Evolutionary conservation across 2,113 vertebrate genomes (phyloP).

Genomic region (Vulpes vulpes): DNA sequence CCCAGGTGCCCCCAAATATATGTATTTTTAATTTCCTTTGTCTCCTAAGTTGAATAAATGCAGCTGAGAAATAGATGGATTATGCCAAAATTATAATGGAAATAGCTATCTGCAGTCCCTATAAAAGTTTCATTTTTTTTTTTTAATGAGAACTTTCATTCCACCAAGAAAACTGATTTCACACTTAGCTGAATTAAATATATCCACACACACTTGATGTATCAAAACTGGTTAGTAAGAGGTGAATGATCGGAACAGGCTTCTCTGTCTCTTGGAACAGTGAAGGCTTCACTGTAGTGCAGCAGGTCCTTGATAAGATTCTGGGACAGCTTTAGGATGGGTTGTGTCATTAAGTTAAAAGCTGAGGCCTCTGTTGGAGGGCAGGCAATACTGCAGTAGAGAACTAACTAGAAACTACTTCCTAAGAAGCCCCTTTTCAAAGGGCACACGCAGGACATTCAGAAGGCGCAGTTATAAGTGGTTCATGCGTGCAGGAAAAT

Average conservation of each 20-base stretch:
- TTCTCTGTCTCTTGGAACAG: constrained; percentile 32
- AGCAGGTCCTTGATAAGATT: constrained; percentile 30
- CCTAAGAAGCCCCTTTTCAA: not conserved
- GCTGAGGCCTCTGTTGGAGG: not conserved
- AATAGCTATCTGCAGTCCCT: constrained; percentile 21
- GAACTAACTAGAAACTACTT: not conserved
- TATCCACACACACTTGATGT: constrained; percentile 6
- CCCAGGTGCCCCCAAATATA: not conserved
- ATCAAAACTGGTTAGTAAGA: constrained; percentile 68
- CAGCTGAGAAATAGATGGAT: not conserved
- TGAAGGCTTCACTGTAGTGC: constrained; percentile 15
- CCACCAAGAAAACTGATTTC: constrained; percentile 62
- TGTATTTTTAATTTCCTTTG: constrained; percentile 55
- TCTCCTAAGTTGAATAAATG: constrained; percentile 54
- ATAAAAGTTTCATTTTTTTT: constrained; percentile 49
- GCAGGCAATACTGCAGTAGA: not conserved
- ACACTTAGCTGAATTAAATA: constrained; percentile 64
- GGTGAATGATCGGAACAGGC: constrained; percentile 47
- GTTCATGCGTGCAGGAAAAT: not conserved
- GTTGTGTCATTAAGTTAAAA: not conserved
- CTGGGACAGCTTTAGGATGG: not conserved
- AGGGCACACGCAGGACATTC: not conserved
- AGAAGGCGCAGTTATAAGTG: constrained; percentile 39
- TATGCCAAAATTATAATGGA: constrained; percentile 45
- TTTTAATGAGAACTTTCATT: constrained; percentile 39